phyloP scores from a whole-genome alignment of 2,113 vertebrate genomes.

The Ictalurus furcatus region DNA sequence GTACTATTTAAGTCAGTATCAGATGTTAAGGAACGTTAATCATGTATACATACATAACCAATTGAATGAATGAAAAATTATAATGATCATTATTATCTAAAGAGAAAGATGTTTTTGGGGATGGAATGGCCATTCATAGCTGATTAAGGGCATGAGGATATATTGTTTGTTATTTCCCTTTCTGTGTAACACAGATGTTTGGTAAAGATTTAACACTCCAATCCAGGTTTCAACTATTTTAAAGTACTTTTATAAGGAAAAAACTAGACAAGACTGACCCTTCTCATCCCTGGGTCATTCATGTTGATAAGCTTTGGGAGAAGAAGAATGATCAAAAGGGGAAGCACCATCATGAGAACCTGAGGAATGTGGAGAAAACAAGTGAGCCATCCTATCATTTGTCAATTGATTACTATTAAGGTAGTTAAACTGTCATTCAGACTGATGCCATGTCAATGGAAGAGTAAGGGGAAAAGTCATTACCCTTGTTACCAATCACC shows the following conservation, averaged over 20 bases:
- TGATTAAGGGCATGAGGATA: not conserved
- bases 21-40: not conserved
- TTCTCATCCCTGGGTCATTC: constrained; percentile 86
- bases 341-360: constrained; percentile 90
- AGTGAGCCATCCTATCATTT: not conserved
- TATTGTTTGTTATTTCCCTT: not conserved
- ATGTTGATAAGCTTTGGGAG: constrained; percentile 87
- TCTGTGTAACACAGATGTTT: not conserved
- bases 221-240: not conserved
- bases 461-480: not conserved
- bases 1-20: not conserved
- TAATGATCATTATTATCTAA: not conserved
- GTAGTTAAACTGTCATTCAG: not conserved
- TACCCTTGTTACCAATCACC: not conserved
- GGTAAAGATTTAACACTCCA: too few relatives aligned
- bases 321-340: constrained; percentile 84
- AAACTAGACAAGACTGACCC: constrained; percentile 64
- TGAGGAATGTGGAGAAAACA: constrained; percentile 51
- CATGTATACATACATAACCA: not conserved
- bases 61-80: not conserved
- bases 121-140: not conserved
- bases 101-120: not conserved
- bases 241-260: not conserved
- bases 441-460: not conserved
- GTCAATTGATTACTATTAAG: not conserved